Evolutionary conservation across 2,113 vertebrate species (phyloP), one percentile per base, ranked within the genome.

Genomic region (Sterrhoptilus dennistouni): DNA sequence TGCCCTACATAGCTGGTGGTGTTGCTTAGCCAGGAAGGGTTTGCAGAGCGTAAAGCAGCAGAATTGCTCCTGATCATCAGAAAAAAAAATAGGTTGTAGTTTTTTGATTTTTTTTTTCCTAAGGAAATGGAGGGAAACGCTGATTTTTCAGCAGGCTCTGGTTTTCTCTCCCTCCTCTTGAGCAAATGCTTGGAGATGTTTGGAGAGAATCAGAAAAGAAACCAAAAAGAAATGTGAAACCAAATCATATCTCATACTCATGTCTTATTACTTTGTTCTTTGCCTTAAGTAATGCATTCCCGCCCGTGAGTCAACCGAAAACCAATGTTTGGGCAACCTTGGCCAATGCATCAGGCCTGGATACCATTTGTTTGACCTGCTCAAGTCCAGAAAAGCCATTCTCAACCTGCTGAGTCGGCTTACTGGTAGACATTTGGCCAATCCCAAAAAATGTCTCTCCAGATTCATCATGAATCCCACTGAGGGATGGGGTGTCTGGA

Each of bases 91-190:
- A 9, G 6, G 4, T 21, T 53, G 5, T 27, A 25, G 10, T 2
- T 0, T 2, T 44, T 4, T 57, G 10, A 2, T 0, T 2, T 44
- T 4, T 57, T 49, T 25, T 77, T 50, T 63, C 3, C 23, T 28
- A 64, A 87, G 57, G 54, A 71, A 75, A 23, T 3, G 5, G 22
- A 63, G 11, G 11, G 12, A 69, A 86, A 70, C 29, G 4, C 8
- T 60, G 17, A 12, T 50, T 77, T 77, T 86, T 23, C 38, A 60
- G 2, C 31, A 33, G 59, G 3, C 7, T 49, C 31, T 40, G 14
- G 3, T 17, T 61, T 87, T 5, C 1, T 4, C 14, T 65, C 13
- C 17, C 11, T 56, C 64, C 33, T 65, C 19, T 80, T 19, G 61
- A 57, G 54, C 5, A 4, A 53, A 53, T 52, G 27, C 28, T 52